A percentile compares a stretch with the other conserved stretches of the same genome.
These are phyloP conservation scores for Apantesis nais DNA, from an alignment of 2,888 invertebrate species.

Conservation along the genomic window DNA sequence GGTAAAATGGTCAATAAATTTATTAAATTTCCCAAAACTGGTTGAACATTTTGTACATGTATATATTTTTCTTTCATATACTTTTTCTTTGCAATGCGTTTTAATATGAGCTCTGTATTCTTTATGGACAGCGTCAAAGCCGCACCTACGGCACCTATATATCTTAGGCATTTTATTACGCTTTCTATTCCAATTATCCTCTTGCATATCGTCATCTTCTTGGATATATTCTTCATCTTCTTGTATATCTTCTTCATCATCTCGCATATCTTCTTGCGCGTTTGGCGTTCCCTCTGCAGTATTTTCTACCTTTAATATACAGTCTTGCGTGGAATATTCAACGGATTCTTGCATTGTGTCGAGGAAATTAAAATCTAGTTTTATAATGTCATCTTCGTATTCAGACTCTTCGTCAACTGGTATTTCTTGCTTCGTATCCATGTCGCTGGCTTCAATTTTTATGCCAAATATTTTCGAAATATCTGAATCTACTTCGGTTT, in stretches of 20 bases:
- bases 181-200: accelerated
- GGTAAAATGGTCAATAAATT: conserved; percentile 51
- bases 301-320: neutral
- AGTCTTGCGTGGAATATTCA: neutral
- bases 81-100: neutral
- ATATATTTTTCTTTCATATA: neutral
- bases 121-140: conserved; percentile 27
- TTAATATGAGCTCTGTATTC: conserved; percentile 35
- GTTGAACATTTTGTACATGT: conserved; percentile 49
- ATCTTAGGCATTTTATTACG: conserved; percentile 14
- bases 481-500: neutral
- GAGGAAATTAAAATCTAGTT: conserved; percentile 19
- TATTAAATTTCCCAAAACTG: conserved; percentile 20
- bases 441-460: conserved; percentile 1
- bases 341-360: neutral
- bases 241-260: neutral
- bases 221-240: neutral
- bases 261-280: conserved; percentile 7
- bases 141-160: conserved; percentile 44
- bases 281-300: neutral
- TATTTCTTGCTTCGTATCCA: conserved; percentile 21
- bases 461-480: conserved; percentile 5
- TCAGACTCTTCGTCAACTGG: conserved; percentile 27
- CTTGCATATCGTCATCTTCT: neutral
- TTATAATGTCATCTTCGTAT: conserved; percentile 35